Percentiles rank a stretch among this genome's conserved stretches.
Conservation (phyloP, 2,113 vertebrate species). For the Myotis davidii region DNA sequence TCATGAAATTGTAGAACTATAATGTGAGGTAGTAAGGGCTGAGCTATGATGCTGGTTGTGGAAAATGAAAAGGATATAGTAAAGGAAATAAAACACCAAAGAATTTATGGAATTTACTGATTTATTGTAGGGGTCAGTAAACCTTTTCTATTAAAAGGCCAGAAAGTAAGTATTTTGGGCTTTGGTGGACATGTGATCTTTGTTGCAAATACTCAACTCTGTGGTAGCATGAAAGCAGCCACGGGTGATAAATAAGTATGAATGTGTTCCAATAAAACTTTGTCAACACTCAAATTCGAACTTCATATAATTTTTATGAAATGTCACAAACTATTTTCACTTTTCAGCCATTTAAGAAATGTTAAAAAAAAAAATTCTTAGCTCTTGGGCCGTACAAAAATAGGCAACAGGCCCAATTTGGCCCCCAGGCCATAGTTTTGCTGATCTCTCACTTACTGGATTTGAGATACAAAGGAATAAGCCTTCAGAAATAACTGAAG, state of each 20-base stretch:
- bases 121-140: not conserved
- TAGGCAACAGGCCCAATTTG: not conserved
- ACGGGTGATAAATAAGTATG: not conserved
- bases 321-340: not conserved
- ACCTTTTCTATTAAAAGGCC: not conserved
- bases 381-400: not conserved
- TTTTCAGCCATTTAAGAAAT: not conserved
- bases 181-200: not conserved
- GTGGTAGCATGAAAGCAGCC: not conserved
- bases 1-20: not conserved
- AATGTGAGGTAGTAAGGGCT: not conserved
- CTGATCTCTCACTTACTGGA: not conserved
- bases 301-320: not conserved
- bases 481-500: not conserved
- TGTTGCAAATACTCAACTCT: not conserved
- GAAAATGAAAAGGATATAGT: not conserved
- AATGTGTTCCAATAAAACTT: not conserved
- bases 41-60: not conserved
- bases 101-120: not conserved
- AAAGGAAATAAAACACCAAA: not conserved
- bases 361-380: not conserved
- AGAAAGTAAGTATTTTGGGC: not conserved
- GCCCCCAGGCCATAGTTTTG: not conserved
- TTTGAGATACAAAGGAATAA: conserved; percentile 30
- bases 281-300: not conserved